Conservation (phyloP, 2,888 invertebrate genomes). For the Dione juno region DNA sequence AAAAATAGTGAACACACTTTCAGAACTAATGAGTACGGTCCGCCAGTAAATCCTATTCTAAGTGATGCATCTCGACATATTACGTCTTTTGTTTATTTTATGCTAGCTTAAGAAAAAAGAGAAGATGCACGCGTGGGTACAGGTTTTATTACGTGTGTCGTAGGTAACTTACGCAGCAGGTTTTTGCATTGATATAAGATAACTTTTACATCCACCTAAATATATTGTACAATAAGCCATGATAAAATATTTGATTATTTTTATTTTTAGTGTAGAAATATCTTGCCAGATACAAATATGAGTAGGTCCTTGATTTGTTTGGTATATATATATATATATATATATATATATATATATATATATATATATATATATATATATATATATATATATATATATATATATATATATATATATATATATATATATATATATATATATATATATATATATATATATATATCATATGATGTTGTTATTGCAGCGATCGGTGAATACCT, state of each 20-base stretch:
- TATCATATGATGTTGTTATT: slow-evolving; percentile 25
- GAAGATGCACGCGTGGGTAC: slow-evolving; percentile 39
- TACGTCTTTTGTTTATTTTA: slow-evolving; percentile 47
- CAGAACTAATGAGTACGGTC: slow-evolving; percentile 62
- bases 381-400: not conserved
- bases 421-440: not conserved
- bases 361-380: not conserved
- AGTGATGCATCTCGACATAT: slow-evolving; percentile 51
- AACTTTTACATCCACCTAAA: slow-evolving; percentile 31
- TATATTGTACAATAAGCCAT: slow-evolving; percentile 35
- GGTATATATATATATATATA: not conserved
- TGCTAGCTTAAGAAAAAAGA: slow-evolving; percentile 45
- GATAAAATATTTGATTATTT: slow-evolving; percentile 11
- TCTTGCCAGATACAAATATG: not conserved
- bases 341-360: not conserved
- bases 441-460: not conserved
- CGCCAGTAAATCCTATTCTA: slow-evolving; percentile 53
- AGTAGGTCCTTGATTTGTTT: not conserved
- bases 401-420: not conserved
- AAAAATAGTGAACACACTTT: slow-evolving; percentile 55
- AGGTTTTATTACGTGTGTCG: slow-evolving; percentile 45
- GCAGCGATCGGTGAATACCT: slow-evolving; percentile 93
- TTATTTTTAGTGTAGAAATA: not conserved
- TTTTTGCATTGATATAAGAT: slow-evolving; percentile 46
- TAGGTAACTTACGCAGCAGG: slow-evolving; percentile 43